phyloP scores from a whole-genome alignment of 2,888 invertebrate genomes.

The Rotaria socialis region DNA sequence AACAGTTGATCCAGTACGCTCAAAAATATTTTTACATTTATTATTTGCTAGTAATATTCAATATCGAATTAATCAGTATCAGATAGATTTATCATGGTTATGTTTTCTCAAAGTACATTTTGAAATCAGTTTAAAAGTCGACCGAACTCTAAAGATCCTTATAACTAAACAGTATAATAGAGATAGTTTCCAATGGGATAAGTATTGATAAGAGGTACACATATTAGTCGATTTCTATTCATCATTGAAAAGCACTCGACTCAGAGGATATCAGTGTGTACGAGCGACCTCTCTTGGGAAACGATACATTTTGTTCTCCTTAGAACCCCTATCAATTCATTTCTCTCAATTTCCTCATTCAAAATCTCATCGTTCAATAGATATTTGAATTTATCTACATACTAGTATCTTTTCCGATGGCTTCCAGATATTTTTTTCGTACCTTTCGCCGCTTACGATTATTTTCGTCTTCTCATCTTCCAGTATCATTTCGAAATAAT shows the following conservation, averaged over 20 bases:
- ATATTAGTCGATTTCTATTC: too few relatives aligned
- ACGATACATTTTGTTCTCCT: neutral
- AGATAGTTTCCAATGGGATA: too few relatives aligned
- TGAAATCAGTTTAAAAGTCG: neutral
- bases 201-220: too few relatives aligned
- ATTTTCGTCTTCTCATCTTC: neutral
- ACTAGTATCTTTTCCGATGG: neutral
- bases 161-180: too few relatives aligned
- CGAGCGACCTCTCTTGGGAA: neutral
- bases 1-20: neutral
- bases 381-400: too few relatives aligned
- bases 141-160: too few relatives aligned
- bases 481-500: neutral
- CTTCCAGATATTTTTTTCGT: constrained; percentile 16
- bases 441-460: neutral
- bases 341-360: too few relatives aligned
- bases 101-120: neutral
- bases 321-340: neutral
- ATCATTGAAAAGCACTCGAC: too few relatives aligned
- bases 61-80: neutral
- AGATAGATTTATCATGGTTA: neutral
- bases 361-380: too few relatives aligned
- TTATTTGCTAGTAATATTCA: neutral
- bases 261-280: neutral
- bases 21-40: neutral